Base-by-base conservation (phyloP, 2,888 invertebrate genomes). In the Pseudococcus jackbeardsleyi region DNA sequence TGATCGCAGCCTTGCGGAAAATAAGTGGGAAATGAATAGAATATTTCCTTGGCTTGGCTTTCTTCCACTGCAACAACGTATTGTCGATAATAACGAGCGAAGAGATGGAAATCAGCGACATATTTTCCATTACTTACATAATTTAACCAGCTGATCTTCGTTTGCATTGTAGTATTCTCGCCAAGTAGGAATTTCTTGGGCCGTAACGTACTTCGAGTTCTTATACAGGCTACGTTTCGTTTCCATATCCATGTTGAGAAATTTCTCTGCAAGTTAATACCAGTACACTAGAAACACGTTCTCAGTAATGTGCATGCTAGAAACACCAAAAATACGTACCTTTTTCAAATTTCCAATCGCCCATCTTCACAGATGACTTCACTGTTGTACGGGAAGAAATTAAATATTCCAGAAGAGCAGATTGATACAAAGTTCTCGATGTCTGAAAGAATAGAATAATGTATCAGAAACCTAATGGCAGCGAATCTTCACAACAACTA, bases 1-100 rank as follows among this genome's bases (percentile, higher is more conserved):
- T 94, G 95, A n/a, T 93, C 92, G 8, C 93, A 92, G n/a, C 95
- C 90, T 0, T 90, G 91, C 90, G 94, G 93, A 89, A 91, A 91
- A 0, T 91, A n/a, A 12, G 85, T 46, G n/a, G 84, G n/a, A n/a
- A 33, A 4, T 46, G 19, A 9, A 1, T 50, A 8, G 48, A 33
- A 39, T 64, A 72, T 17, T 12, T 42, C 42, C 17, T 50, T 19
- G n/a, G 48, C 54, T 9, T n/a, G 22, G 48, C 50, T 72, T 46
- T n/a, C 59, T 22, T 82, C 46, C n/a, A 88, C 88, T 88, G 42
- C n/a, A 68, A 86, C 12, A 86, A 42, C 15, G 59, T 12, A n/a
- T 33, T 33, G 26, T n/a, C 8, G 8, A 19, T 86, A 33, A 17
- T 2, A 86, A 86, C 7, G 6, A 11, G 64, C 26, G 33, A 3